Evolutionary conservation across 2,888 invertebrate species (phyloP), one percentile per base, ranked within the genome.

Genomic region (Liopterus haemorrhoidalis): DNA sequence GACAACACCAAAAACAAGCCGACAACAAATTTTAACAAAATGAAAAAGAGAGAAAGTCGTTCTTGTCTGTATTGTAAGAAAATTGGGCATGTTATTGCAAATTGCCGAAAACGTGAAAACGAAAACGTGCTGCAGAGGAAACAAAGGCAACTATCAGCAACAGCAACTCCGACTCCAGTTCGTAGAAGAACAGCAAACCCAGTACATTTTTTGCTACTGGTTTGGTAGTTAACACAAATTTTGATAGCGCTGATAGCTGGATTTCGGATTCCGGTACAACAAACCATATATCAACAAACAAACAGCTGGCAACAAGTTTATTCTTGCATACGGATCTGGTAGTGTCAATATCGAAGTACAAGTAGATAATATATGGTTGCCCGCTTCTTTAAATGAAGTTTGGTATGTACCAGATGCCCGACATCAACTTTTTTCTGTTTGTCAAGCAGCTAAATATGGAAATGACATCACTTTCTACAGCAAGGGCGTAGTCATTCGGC

Each of bases 371-470:
- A 45, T 39, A 14, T 51, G 44, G 48, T 36, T 37, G 20, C 22
- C 47, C 39, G 50, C 49, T 21, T 9, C 20, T 6, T 22, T 55
- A 24, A 42, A 43, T 30, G 42, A 55, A 27, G 39, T 42, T 6
- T 48, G 49, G 42, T 41, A 48, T 22, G 49, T 51, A 30, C 46
- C 46, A 15, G 31, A 42, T 20, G 25, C 21, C 37, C 41, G 46
- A 8, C 49, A 55, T 39, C 46, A 54, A 42, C 49, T 54, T 6
- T 55, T 54, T 41, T 54, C 51, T 15, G 33, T 54, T 45, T 42
- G 50, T 30, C 50, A 53, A 36, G 51, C 52, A 31, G 47, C 46
- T 37, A 18, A 48, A 16, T 49, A 31, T 27, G 52, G 51, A 40
- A 50, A 54, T 28, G 37, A 41, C 6, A 35, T 39, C 25, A 41